Percentiles rank a stretch among this genome's conserved stretches.
Conservation (phyloP, 2,113 vertebrate species). For the Tragelaphus strepsiceros region DNA sequence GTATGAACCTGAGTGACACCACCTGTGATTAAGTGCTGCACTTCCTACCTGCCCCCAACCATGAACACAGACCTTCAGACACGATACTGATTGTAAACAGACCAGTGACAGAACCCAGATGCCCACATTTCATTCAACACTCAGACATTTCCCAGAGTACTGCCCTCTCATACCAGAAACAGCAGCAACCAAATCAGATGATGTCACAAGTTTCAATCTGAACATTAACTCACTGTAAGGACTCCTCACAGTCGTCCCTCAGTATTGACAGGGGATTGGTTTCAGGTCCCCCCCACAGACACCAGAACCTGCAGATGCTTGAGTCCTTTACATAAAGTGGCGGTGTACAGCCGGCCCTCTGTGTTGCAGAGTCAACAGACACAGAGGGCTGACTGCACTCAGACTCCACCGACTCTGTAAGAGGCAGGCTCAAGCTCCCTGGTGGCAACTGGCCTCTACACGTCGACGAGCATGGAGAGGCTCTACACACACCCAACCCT, state of each 20-base stretch:
- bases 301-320: background rate
- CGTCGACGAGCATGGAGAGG: background rate
- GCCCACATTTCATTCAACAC: background rate
- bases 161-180: background rate
- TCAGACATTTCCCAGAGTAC: background rate
- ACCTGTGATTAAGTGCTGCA: background rate
- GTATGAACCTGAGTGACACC: background rate
- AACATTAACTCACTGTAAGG: background rate
- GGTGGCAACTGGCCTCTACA: background rate
- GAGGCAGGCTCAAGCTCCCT: background rate
- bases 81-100: background rate
- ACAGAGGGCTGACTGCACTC: background rate
- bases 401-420: background rate
- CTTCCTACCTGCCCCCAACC: background rate
- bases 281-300: background rate
- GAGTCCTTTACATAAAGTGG: background rate
- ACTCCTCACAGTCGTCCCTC: background rate
- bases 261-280: background rate
- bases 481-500: background rate
- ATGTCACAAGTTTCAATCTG: background rate
- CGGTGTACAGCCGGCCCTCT: background rate
- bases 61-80: background rate
- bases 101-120: background rate
- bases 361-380: background rate
- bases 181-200: background rate